These are phyloP conservation scores for Nycticryphes semicollaris DNA, from an alignment of 2,113 vertebrate genomes.

Conservation along the genomic window DNA sequence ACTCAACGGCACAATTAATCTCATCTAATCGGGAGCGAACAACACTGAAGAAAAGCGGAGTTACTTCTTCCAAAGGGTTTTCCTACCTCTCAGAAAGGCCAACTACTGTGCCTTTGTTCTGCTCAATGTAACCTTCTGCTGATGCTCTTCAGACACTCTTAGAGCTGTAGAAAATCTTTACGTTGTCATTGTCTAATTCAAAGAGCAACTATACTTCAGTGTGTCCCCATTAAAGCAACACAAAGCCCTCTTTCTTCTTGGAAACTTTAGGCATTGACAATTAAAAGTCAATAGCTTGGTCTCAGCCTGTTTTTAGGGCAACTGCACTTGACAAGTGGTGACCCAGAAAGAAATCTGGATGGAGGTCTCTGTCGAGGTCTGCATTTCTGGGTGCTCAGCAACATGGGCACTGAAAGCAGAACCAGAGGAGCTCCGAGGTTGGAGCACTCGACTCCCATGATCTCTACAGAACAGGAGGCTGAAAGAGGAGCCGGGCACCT, in stretches of 20 bases:
- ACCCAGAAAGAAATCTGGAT: slow-evolving; percentile 34
- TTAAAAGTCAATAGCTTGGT: slow-evolving; percentile 49
- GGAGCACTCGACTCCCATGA: background rate
- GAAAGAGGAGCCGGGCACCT: background rate
- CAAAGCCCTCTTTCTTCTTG: slow-evolving; percentile 53
- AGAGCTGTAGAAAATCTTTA: slow-evolving; percentile 34
- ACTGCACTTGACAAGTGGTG: slow-evolving; percentile 6
- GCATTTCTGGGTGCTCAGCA: background rate
- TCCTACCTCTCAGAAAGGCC: slow-evolving; percentile 49
- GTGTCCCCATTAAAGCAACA: slow-evolving; percentile 35
- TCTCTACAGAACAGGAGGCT: background rate
- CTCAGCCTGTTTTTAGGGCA: slow-evolving; percentile 37
- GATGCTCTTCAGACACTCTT: slow-evolving; percentile 25
- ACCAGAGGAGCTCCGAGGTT: background rate
- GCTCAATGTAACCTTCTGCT: slow-evolving; percentile 16
- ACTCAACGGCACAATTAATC: slow-evolving; percentile 61
- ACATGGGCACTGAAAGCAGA: background rate
- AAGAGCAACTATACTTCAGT: background rate
- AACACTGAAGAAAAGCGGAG: slow-evolving; percentile 21
- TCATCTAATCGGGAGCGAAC: slow-evolving; percentile 33
- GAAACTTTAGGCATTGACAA: slow-evolving; percentile 35
- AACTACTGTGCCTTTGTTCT: slow-evolving; percentile 45
- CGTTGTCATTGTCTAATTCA: slow-evolving; percentile 20
- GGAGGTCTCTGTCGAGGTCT: background rate
- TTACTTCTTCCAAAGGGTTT: slow-evolving; percentile 37